Conservation (phyloP, 2,888 invertebrate species). For the Acrocera orbiculus region DNA sequence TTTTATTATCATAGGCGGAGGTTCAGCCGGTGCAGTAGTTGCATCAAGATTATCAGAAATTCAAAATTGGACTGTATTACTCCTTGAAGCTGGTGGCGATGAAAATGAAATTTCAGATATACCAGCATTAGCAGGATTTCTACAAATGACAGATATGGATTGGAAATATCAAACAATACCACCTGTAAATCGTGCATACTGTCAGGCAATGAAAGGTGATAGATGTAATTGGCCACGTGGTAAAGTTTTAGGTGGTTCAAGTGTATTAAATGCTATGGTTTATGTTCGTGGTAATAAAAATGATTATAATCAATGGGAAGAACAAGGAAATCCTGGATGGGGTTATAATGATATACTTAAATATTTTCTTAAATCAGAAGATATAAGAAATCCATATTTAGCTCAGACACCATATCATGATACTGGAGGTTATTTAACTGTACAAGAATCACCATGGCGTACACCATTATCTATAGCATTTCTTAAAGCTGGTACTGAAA, state of each 20-base stretch:
- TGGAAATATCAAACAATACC: constrained; percentile 86
- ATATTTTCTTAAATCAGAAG: constrained; percentile 75
- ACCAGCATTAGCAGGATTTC: constrained; percentile 67
- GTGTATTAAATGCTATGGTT: constrained; percentile 80
- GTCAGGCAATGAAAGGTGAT: constrained; percentile 72
- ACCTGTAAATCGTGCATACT: constrained; percentile 57
- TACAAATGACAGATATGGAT: constrained; percentile 71
- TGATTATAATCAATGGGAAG: constrained; percentile 78
- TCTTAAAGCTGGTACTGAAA: constrained; percentile 60
- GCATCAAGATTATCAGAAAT: constrained; percentile 69
- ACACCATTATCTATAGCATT: constrained; percentile 69
- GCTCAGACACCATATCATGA: constrained; percentile 56
- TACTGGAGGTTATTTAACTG: constrained; percentile 63
- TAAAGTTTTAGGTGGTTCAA: constrained; percentile 74
- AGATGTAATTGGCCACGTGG: constrained; percentile 86
- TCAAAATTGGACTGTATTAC: constrained; percentile 62
- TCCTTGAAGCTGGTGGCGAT: constrained; percentile 74
- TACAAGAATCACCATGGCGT: constrained; percentile 71
- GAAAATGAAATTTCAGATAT: constrained; percentile 80
- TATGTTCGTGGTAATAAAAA: constrained; percentile 74
- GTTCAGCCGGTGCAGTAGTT: constrained; percentile 77
- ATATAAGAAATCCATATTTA: constrained; percentile 69
- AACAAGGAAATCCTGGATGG: constrained; percentile 73
- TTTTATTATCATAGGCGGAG: constrained; percentile 73
- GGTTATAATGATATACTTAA: constrained; percentile 62